A percentile compares a stretch with the other conserved stretches of the same genome.
Conservation (phyloP, 2,888 invertebrate genomes). For the Tipula lateralis region DNA sequence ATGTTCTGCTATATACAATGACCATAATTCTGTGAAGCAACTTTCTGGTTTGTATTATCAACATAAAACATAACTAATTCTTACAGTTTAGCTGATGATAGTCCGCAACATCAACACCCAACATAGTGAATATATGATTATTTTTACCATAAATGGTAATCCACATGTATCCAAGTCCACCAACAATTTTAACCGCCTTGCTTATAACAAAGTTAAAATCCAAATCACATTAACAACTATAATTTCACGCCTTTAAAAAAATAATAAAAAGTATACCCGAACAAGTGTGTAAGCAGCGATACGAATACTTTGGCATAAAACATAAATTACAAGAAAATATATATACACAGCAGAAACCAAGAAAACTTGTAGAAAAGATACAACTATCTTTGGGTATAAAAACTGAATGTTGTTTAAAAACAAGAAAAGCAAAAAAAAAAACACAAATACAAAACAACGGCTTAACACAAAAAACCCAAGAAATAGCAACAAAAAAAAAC, state of each 20-base stretch:
- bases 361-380: constrained; percentile 11
- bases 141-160: constrained; percentile 1
- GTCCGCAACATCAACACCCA: no score
- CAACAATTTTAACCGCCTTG: background rate
- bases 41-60: no score
- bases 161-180: background rate
- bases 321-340: background rate
- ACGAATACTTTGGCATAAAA: constrained; percentile 5
- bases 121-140: background rate
- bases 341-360: background rate
- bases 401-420: constrained; percentile 1
- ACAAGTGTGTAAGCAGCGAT: constrained; percentile 24
- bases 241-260: background rate
- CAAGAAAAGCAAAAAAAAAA: constrained; percentile 2
- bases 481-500: background rate
- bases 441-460: constrained; percentile 4
- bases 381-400: background rate
- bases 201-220: background rate
- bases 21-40: no score
- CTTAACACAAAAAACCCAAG: background rate
- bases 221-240: constrained; percentile 24
- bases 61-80: no score
- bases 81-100: no score
- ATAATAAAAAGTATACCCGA: background rate
- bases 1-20: no score